Conservation (phyloP, 2,797 vertebrate genomes). For the Taeniopygia guttata region DNA sequence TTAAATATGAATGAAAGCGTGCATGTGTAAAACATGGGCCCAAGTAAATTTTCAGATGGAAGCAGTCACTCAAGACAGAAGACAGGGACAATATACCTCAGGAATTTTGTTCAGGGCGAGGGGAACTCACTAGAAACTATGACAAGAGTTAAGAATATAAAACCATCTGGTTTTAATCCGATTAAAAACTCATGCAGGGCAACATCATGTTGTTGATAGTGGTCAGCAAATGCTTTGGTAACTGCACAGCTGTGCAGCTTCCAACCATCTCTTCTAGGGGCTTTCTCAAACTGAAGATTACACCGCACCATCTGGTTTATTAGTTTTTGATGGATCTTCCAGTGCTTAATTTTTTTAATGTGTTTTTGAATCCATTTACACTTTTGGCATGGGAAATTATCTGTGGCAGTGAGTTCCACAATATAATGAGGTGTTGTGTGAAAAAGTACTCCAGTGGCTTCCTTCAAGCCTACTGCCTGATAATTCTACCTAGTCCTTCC, state of each 20-base stretch:
- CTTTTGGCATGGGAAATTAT: constrained; percentile 3
- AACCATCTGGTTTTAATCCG: neutral
- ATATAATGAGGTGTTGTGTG: constrained; percentile 40
- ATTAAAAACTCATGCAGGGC: neutral
- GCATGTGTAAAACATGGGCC: neutral
- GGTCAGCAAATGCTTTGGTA: neutral
- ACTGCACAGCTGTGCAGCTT: neutral
- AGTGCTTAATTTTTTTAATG: neutral
- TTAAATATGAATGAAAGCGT: neutral
- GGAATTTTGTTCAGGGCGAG: neutral
- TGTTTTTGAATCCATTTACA: constrained; percentile 29
- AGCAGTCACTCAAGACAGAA: neutral
- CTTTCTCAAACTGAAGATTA: neutral
- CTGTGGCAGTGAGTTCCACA: neutral
- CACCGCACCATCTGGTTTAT: constrained; percentile 5
- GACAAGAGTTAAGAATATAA: neutral
- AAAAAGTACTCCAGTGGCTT: constrained; percentile 14
- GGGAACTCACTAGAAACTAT: neutral
- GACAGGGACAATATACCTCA: neutral
- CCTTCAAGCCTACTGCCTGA: neutral
- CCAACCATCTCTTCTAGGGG: neutral
- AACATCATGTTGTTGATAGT: neutral
- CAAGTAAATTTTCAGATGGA: neutral
- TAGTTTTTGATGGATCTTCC: constrained; percentile 20
- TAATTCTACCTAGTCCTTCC: neutral